Evolutionary conservation across 1,140 invertebrate species (phyloP), one percentile per base, ranked within the genome.

Genomic region (Bathynomus jamesi): DNA sequence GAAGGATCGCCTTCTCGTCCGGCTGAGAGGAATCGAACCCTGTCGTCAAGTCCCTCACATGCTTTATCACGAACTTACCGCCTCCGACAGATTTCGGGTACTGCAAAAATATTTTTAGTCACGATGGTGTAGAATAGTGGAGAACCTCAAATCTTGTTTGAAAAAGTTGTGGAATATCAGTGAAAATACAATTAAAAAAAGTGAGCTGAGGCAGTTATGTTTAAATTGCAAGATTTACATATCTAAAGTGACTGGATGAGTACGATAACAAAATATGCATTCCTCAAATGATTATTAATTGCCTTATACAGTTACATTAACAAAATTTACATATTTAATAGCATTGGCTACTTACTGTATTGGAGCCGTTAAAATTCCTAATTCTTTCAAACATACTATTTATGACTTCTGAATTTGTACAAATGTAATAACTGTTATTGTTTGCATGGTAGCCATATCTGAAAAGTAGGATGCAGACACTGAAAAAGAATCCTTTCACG

Each of bases 401-500:
- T 28, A 94, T 93, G 0, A 84, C 84, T 0, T 83, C 79, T 27
- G 87, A 86, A 65, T 96, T 89, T 78, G 93, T 83, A 81, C 94
- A 95, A 69, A 95, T 87, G 81, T 87, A 96, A 82, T 98, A 98
- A 0, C 92, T 94, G 83, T 95, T 94, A 30, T 88, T 84, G 61
- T 87, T 89, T 5, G 93, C 83, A 82, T 98, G 95, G 80, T 89
- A 89, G 0, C 95, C 95, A 84, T 95, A 87, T 71, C 85, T 87
- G 76, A n/a, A n/a, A n/a, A n/a, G n/a, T 21, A 10, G 10, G 0
- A 40, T 3, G 67, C 24, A 21, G 30, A 24, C 29, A 28, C 4
- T 40, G 25, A 61, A 7, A 69, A 62, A 13, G 29, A 27, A 24
- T 40, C 7, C 21, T 24, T 7, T 63, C 29, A 31, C 17, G 65